Percentiles rank a stretch among this genome's conserved stretches.
These are phyloP conservation scores for Calcarius ornatus DNA, from an alignment of 2,113 vertebrate species.

Conservation along the genomic window DNA sequence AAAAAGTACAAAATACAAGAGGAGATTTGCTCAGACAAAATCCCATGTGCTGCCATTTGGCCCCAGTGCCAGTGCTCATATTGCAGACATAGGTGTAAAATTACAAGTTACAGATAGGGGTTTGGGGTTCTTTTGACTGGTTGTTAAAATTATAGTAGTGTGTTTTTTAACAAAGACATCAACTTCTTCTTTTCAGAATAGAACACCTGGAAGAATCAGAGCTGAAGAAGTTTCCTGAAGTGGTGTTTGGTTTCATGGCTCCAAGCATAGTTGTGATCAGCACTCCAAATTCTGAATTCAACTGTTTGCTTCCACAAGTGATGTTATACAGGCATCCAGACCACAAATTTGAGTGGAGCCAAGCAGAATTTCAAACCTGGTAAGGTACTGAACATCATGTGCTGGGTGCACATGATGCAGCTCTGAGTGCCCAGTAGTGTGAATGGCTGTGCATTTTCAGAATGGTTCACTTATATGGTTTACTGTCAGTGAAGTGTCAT, in stretches of 20 bases:
- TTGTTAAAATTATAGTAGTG: not conserved
- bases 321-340: conserved; percentile 82
- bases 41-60: not conserved
- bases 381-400: conserved; percentile 12
- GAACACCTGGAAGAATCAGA: conserved; percentile 86
- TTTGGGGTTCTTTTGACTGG: not conserved
- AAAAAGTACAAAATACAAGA: not conserved
- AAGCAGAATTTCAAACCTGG: conserved; percentile 87
- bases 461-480: not conserved
- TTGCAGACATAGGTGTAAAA: not conserved
- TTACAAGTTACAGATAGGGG: fast-evolving
- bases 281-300: conserved; percentile 94
- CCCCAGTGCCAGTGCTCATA: not conserved
- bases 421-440: not conserved
- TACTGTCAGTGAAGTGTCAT: not conserved
- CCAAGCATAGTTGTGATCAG: conserved; percentile 84
- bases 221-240: conserved; percentile 83
- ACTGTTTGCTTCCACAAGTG: conserved; percentile 78
- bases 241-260: conserved; percentile 90
- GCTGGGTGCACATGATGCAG: not conserved
- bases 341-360: conserved; percentile 96
- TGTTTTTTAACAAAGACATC: not conserved
- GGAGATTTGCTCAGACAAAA: not conserved
- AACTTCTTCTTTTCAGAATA: conserved; percentile 75
- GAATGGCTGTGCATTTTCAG: not conserved